Evolutionary conservation across 2,888 invertebrate genomes (phyloP), one percentile per base, ranked within the genome.

Genomic region (Catocala sponsa): DNA sequence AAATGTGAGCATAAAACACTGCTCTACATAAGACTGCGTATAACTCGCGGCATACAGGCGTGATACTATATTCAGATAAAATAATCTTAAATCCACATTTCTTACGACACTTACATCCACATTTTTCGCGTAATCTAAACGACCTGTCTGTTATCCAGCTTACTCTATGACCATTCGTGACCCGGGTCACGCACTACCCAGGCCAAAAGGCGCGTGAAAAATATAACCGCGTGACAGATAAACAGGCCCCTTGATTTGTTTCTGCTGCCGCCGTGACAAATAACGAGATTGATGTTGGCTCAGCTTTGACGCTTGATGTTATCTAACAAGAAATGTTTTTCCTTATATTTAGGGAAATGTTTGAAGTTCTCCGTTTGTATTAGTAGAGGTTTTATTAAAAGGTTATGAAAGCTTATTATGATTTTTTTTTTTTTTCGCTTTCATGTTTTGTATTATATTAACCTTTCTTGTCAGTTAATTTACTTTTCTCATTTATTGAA

Each of bases 201-300:
- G 77, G 74, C 72, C 76, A 72, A 70, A 68, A 77, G 79, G 74
- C 81, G 84, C 82, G 85, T 78, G 84, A 84, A 82, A 88, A 85
- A 87, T 87, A 88, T 83, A 78, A 85, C 81, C 74, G 60, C 68
- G 74, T 66, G 79, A 81, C 81, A 84, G 83, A 85, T 83, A 87
- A 83, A 83, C 84, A 83, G 63, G 63, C 48, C 70, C 72, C 82
- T 80, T 84, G 88, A 86, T 86, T 87, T 85, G 86, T 86, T 83
- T 78, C 79, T 80, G 77, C 76, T 76, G 70, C 70, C 75, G 61
- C 74, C 69, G 59, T 69, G 80, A 79, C 76, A 79, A 80, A 80
- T 81, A 76, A 71, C 70, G 67, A 79, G 79, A 80, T 74, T 77
- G 78, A 78, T 81, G 78, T 59, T 67, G 57, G 53, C 52, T 43